Base-by-base conservation (phyloP, 1,140 invertebrate species). In the Scaptomyza montana region DNA sequence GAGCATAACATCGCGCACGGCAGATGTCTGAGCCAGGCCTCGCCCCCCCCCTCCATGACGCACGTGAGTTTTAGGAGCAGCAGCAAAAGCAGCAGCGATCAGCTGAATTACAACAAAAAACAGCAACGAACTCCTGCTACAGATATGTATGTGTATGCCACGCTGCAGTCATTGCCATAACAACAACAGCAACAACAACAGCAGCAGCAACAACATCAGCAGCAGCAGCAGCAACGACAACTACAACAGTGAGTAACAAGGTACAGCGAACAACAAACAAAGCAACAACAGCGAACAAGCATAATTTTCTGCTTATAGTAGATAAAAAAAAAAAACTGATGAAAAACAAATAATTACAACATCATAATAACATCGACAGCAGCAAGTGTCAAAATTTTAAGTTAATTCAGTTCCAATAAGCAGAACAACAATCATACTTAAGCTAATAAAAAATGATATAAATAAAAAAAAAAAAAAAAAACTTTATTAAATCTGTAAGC, bases 11-110 rank as follows among this genome's bases (percentile, higher is more conserved):
- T 96, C 96, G 81, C 93, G 94, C 78, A 95, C 95, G 72, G 96
- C 96, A 82, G 96, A 97, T 93, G 96, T 96, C 93, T 97, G 95
- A 96, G 93, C 93, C 91, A 92, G 93, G 93, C 92, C 93, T 92
- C 93, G 93, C 93, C 93, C 94, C 93, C 93, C 93, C 92, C 93
- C 92, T n/a, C 84, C 89, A 92, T 89, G 91, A 92, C 77, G 91
- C 91, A 91, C 90, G 87, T 87, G 89, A 92, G 90, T 91, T 90
- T 81, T 90, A 87, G 80, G 66, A 66, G 64, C 61, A 74, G 59
- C 56, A 28, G 43, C 28, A 50, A 25, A 25, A 63, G 43, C 36
- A 13, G 51, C 62, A 59, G 30, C 68, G 65, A 71, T 46, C 66
- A 81, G 71, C 53, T 60, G 63, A 43, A 5, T 69, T 69, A 60